These are phyloP conservation scores for Cerastis rubricosa DNA, from an alignment of 2,888 invertebrate species.

Conservation along the genomic window DNA sequence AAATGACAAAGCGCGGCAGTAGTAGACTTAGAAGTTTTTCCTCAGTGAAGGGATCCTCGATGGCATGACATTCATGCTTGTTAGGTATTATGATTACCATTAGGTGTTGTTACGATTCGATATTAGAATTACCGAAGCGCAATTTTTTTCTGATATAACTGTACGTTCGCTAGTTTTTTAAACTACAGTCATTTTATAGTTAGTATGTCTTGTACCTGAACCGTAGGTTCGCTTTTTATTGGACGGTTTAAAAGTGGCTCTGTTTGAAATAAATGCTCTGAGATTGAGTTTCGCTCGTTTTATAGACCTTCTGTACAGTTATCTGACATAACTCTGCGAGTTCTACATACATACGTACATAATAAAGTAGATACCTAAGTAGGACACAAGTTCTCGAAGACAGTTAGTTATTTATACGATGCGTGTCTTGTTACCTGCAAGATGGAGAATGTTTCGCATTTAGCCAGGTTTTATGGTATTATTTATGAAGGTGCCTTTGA, in stretches of 20 bases:
- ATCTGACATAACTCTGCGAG: background rate
- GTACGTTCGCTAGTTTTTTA: background rate
- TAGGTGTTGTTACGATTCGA: too few relatives aligned
- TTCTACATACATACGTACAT: constrained; percentile 34
- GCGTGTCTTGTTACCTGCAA: constrained; percentile 37
- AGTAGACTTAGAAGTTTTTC: too few relatives aligned
- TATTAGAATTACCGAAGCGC: background rate
- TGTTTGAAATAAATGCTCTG: background rate
- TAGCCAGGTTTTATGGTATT: constrained; percentile 14
- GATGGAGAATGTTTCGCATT: background rate
- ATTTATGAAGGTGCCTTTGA: constrained; percentile 6
- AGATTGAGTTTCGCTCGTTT: background rate
- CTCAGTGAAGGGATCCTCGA: too few relatives aligned
- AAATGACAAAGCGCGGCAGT: too few relatives aligned
- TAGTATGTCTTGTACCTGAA: background rate
- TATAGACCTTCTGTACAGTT: background rate
- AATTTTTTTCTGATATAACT: background rate
- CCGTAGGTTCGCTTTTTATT: background rate
- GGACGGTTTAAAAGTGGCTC: background rate
- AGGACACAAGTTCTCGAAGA: constrained; percentile 38
- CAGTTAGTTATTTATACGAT: constrained; percentile 41
- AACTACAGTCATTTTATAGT: background rate
- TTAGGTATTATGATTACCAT: background rate
- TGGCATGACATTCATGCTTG: background rate
- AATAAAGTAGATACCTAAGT: constrained; percentile 40